Base-by-base conservation (phyloP, 2,888 invertebrate genomes). In the Microplitis deprimator region DNA sequence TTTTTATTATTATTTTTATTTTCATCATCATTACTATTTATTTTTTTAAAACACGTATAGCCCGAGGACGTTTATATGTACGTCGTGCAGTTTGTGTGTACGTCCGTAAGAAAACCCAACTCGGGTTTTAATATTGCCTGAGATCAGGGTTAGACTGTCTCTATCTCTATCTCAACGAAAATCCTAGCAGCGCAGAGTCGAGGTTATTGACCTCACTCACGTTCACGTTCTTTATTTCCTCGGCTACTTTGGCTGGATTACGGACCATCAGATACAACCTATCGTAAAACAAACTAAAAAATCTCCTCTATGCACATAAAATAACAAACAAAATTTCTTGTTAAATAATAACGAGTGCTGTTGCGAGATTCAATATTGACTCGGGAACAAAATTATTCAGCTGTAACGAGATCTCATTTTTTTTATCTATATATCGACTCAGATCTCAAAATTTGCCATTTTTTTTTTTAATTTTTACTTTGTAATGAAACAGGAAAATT, bases 131-230 rank as follows among this genome's bases (percentile, higher is more conserved):
- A 50, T 50, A 50, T 50, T 50, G 50, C 50, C 50, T 50, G 50
- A 50, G 50, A 50, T 50, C 50, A 50, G 50, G 50, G 50, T 50
- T 50, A 50, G 50, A 50, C 50, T 50, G 50, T 50, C 50, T 50
- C 50, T 5, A 50, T 50, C 50, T 50, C 50, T 50, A 13, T 50
- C 50, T 50, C 50, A 13, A 13, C 5, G 50, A 50, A 50, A 50
- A 50, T 50, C 50, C 50, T 50, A 50, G 10, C 50, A 13, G 50
- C 50, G 50, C 50, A 50, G 50, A 50, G 50, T 50, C 50, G 50
- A 13, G 50, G 50, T 50, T 50, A 50, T 50, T 50, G 50, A 50
- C 50, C 50, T 50, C 10, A 50, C 50, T 50, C 50, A 50, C 50
- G 50, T 50, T 50, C 50, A 50, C 8, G 50, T 50, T 50, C 50